phyloP scores from a whole-genome alignment of 2,113 vertebrate genomes.

The Brachionichthys hirsutus region DNA sequence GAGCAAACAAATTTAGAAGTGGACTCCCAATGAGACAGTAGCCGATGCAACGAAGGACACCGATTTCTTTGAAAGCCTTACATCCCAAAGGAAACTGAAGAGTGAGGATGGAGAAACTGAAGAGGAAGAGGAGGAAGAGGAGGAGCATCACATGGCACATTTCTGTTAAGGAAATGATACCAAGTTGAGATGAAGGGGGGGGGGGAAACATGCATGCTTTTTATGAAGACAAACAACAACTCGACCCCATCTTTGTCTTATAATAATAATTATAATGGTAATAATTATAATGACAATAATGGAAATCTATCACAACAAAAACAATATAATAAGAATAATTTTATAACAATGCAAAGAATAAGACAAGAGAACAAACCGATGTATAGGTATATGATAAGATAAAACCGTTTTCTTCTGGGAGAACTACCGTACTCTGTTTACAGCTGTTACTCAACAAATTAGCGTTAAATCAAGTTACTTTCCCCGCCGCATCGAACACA shows the following conservation, averaged over 20 bases:
- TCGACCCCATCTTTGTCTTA: conserved; percentile 65
- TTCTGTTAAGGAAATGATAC: conserved; percentile 39
- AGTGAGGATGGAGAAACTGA: no score
- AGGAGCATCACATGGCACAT: conserved; percentile 29
- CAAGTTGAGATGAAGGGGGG: conserved; percentile 38
- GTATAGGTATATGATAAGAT: conserved; percentile 71
- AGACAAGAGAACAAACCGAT: conserved; percentile 55
- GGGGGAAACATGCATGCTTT: conserved; percentile 77
- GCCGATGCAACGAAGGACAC: conserved; percentile 63
- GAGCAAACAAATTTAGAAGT: conserved; percentile 39
- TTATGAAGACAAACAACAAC: conserved; percentile 68
- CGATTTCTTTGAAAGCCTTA: conserved; percentile 72
- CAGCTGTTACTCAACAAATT: conserved; percentile 62
- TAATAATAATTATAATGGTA: conserved; percentile 46
- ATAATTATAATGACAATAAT: conserved; percentile 39
- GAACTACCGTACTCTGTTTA: conserved; percentile 71
- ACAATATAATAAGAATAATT: conserved; percentile 68
- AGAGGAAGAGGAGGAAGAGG: conserved; percentile 10
- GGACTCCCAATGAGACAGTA: conserved; percentile 43
- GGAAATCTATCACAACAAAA: conserved; percentile 58
- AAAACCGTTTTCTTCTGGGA: conserved; percentile 55
- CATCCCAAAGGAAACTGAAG: conserved; percentile 55
- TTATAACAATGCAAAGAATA: conserved; percentile 67
- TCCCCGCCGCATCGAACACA: conserved; percentile 32
- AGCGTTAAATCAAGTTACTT: conserved; percentile 48